These are phyloP conservation scores for Athetis lepigone DNA, from an alignment of 2,888 invertebrate genomes.

Conservation along the genomic window DNA sequence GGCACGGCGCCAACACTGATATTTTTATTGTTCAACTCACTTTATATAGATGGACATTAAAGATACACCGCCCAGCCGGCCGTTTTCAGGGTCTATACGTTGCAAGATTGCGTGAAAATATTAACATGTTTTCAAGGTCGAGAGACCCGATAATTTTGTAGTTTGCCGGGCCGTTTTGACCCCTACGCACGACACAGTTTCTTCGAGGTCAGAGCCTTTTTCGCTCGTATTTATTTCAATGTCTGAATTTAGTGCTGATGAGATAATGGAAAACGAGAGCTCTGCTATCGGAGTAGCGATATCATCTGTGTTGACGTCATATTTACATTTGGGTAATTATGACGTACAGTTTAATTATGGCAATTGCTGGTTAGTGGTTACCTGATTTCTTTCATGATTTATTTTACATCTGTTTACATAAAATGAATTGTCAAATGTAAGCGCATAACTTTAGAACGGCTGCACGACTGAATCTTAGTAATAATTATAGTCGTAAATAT, in stretches of 20 bases:
- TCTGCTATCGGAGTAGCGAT: not conserved
- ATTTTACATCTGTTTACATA: too few relatives aligned
- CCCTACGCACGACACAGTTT: slow-evolving; percentile 26
- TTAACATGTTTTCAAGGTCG: slow-evolving; percentile 52
- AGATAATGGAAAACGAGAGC: slow-evolving; percentile 24
- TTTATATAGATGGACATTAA: slow-evolving; percentile 63
- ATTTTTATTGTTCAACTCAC: slow-evolving; percentile 48
- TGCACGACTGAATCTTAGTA: too few relatives aligned
- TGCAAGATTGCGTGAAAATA: slow-evolving; percentile 49
- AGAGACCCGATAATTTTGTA: slow-evolving; percentile 23
- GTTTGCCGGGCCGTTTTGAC: slow-evolving; percentile 29
- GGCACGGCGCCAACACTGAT: slow-evolving; percentile 54
- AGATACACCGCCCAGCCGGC: slow-evolving; percentile 44
- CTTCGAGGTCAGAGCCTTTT: slow-evolving; percentile 31
- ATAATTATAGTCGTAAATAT: too few relatives aligned
- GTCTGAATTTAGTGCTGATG: slow-evolving; percentile 38
- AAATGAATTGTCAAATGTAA: too few relatives aligned
- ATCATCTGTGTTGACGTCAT: not conserved
- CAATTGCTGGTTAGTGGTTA: too few relatives aligned
- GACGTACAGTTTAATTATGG: slow-evolving; percentile 1
- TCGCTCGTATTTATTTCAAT: slow-evolving; percentile 42
- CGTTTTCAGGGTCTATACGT: slow-evolving; percentile 26
- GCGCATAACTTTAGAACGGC: too few relatives aligned
- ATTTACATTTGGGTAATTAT: not conserved
- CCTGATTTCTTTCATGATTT: too few relatives aligned